phyloP scores from a whole-genome alignment of 2,797 vertebrate genomes.

The Megalops cyprinoides region DNA sequence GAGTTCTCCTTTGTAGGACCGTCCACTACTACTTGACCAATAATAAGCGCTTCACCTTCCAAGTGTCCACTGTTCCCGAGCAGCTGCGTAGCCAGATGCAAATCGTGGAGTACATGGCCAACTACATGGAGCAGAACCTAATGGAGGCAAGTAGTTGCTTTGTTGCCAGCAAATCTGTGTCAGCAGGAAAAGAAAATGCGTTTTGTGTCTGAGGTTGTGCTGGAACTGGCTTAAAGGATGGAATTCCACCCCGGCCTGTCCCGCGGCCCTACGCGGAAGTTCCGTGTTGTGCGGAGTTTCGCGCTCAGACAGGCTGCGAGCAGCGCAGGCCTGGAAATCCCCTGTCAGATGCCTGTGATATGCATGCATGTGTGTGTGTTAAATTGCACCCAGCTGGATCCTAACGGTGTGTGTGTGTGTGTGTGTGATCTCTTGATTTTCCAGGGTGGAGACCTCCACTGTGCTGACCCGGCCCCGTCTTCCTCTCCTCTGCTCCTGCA shows the following conservation, averaged over 20 bases:
- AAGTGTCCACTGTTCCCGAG: conserved; percentile 79
- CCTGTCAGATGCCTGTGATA: not conserved
- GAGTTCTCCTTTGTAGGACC: conserved; percentile 68
- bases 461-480: conserved; percentile 62
- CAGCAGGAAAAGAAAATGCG: not conserved
- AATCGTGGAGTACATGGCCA: conserved; percentile 88
- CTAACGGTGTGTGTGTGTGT: not conserved
- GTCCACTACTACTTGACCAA: conserved; percentile 93
- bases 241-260: not conserved
- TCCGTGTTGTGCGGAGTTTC: not conserved
- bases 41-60: conserved; percentile 90
- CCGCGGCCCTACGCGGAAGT: not conserved
- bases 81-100: conserved; percentile 90
- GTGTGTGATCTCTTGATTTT: conserved; percentile 5
- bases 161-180: not conserved
- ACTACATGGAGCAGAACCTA: conserved; percentile 97
- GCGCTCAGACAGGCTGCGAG: not conserved
- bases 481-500: conserved; percentile 84
- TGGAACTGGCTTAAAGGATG: not conserved
- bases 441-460: conserved; percentile 89
- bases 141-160: conserved; percentile 84
- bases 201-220: not conserved
- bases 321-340: not conserved
- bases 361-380: not conserved
- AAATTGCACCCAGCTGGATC: too few species aligned